phyloP scores from a whole-genome alignment of 2,888 invertebrate genomes.

The Silvanus unidentatus region DNA sequence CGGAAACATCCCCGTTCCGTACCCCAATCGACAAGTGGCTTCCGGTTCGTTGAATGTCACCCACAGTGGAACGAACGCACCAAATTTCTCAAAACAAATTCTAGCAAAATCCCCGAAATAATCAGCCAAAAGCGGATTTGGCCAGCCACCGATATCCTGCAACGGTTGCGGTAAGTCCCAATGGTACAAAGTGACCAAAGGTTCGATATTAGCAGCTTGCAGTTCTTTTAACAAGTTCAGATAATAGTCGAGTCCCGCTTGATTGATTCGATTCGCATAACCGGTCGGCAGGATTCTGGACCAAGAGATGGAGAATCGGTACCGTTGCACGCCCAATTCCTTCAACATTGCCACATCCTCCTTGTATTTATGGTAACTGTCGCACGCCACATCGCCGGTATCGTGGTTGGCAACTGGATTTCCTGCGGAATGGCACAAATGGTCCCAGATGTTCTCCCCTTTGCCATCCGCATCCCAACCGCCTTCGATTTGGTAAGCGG shows the following conservation, averaged over 20 bases:
- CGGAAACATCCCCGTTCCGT: constrained; percentile 40
- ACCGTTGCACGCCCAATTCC: constrained; percentile 52
- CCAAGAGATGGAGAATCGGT: constrained; percentile 43
- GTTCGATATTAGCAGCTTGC: constrained; percentile 51
- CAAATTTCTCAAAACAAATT: constrained; percentile 43
- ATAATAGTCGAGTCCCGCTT: constrained; percentile 67
- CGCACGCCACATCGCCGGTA: constrained; percentile 60
- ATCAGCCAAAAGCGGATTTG: constrained; percentile 56
- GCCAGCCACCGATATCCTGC: constrained; percentile 57
- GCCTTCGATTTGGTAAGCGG: constrained; percentile 18
- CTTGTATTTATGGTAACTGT: no score
- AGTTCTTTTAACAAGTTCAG: constrained; percentile 66
- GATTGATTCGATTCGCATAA: constrained; percentile 57
- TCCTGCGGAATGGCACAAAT: constrained; percentile 44
- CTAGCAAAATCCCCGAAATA: constrained; percentile 57
- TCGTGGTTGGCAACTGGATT: constrained; percentile 48
- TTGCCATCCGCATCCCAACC: constrained; percentile 40
- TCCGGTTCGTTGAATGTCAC: constrained; percentile 53
- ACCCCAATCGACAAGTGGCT: constrained; percentile 35
- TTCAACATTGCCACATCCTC: constrained; percentile 57
- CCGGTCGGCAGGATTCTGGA: constrained; percentile 53
- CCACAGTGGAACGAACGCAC: constrained; percentile 46
- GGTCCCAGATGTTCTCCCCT: constrained; percentile 50
- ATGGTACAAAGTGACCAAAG: constrained; percentile 46
- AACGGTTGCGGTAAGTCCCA: constrained; percentile 20